Evolutionary conservation across 2,113 vertebrate genomes (phyloP).

Genomic region (Ptyas mucosa): DNA sequence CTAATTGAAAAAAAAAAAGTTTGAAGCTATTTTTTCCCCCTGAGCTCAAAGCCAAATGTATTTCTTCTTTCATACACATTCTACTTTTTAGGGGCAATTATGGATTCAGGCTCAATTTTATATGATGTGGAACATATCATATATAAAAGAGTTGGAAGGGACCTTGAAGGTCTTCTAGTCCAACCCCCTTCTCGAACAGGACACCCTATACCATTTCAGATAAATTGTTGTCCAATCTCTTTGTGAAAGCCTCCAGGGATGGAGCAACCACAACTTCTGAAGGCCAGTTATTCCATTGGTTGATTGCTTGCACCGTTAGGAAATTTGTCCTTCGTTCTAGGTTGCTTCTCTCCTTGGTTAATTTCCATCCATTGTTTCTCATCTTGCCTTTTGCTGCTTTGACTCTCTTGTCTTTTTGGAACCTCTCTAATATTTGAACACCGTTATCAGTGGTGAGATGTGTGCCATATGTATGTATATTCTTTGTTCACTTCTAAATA

Average conservation of each 20-base stretch:
- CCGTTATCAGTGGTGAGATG: not conserved
- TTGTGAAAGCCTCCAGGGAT: not conserved
- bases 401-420: not conserved
- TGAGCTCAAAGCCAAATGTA: not conserved
- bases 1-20: not conserved
- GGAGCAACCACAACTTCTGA: not conserved
- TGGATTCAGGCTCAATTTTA: not conserved
- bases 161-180: not conserved
- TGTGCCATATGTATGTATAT: not conserved
- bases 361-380: not conserved
- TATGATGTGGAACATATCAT: not conserved
- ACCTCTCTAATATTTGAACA: not conserved
- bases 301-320: not conserved
- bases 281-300: not conserved
- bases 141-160: not conserved
- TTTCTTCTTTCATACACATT: not conserved
- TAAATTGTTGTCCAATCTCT: not conserved
- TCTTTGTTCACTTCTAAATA: constrained; percentile 8
- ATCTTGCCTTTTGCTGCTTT: not conserved
- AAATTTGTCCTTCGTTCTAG: not conserved
- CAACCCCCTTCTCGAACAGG: not conserved
- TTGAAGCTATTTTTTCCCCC: not conserved
- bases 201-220: not conserved
- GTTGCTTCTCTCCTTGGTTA: not conserved
- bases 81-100: not conserved